A percentile compares a stretch with the other conserved stretches of the same genome.
Conservation (phyloP, 1,140 invertebrate genomes). For the Centruroides vittatus region DNA sequence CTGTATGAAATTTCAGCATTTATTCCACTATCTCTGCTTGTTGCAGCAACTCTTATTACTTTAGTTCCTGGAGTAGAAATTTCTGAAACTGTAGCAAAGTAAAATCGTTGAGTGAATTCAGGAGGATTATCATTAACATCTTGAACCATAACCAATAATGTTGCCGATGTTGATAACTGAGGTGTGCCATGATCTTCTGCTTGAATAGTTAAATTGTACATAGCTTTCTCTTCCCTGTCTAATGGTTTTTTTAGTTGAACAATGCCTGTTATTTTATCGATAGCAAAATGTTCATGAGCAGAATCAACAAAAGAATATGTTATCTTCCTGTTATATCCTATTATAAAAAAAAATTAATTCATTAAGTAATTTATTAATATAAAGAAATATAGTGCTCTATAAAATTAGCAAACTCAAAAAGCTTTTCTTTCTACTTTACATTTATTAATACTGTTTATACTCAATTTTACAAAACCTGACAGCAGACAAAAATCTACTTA, state of each 20-base stretch:
- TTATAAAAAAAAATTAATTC: too few species aligned
- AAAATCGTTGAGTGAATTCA: slow-evolving; percentile 65
- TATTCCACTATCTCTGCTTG: slow-evolving; percentile 62
- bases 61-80: slow-evolving; percentile 51
- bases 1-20: slow-evolving; percentile 66
- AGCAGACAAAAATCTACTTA: too few species aligned
- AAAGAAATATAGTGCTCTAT: too few species aligned
- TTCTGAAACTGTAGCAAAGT: slow-evolving; percentile 57
- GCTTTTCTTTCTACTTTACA: too few species aligned
- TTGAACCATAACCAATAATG: slow-evolving; percentile 47
- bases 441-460: too few species aligned
- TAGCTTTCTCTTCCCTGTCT: slow-evolving; percentile 68
- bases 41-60: slow-evolving; percentile 63
- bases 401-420: too few species aligned
- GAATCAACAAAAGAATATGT: slow-evolving; percentile 10
- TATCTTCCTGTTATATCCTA: slow-evolving; percentile 10
- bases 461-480: too few species aligned
- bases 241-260: slow-evolving; percentile 61
- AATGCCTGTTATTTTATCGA: slow-evolving; percentile 40
- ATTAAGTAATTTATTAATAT: too few species aligned
- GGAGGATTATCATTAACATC: slow-evolving; percentile 90
- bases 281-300: slow-evolving; percentile 18
- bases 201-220: slow-evolving; percentile 65
- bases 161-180: slow-evolving; percentile 40
- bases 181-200: slow-evolving; percentile 63